Evolutionary conservation across 2,113 vertebrate species (phyloP), one percentile per base, ranked within the genome.

Genomic region (Pygoscelis antarcticus): DNA sequence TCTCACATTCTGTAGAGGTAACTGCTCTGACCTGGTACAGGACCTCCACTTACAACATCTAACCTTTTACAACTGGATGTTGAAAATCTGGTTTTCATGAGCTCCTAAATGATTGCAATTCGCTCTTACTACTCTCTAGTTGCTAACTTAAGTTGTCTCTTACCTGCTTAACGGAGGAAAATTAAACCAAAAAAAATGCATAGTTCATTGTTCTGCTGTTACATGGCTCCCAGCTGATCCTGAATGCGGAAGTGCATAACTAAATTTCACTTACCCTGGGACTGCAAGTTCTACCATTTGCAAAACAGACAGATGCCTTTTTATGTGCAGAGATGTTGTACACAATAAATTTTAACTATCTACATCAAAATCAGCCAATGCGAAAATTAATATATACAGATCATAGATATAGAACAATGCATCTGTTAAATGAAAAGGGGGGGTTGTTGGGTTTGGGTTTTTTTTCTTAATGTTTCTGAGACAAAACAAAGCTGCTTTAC

Each of bases 21-120:
- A 93, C 60, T 40, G 74, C 54, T 42, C 44, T 91, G 79, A 93
- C 62, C 49, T 87, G 54, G 44, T 95, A 96, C 91, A 90, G 60
- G 46, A 82, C 6, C 0, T 90, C 30, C 22, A 54, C 52, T 66
- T 47, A 91, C 10, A 74, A 46, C 46, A 89, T 38, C 89, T 87
- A 81, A 87, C 83, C n/a, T 72, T 89, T 65, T 79, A 78, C 66
- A 91, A 84, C 46, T 74, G 64, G 58, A 58, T 44, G 49, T 89
- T 89, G 88, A 96, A 97, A 96, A 95, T 74, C 65, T 94, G 80
- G n/a, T 89, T 91, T 87, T 44, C 87, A 38, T 75, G 65, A 47
- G 7, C 27, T 95, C 55, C 79, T 79, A 80, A 90, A 18, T 57
- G 71, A 92, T 40, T 95, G 79, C 46, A 88, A 78, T 91, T 90